phyloP scores from a whole-genome alignment of 2,113 vertebrate genomes.

The Python bivittatus region DNA sequence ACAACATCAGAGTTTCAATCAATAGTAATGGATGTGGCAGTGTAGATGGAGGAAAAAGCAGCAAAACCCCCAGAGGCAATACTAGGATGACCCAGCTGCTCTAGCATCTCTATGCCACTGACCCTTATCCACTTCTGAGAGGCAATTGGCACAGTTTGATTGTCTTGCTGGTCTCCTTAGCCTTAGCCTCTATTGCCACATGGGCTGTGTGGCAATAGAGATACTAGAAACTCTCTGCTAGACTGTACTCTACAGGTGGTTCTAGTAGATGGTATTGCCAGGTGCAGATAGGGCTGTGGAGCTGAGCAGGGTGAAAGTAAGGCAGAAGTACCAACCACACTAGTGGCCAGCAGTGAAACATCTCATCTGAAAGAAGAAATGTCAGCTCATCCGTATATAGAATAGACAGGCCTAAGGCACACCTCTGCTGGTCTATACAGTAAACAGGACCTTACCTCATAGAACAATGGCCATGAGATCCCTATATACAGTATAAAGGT shows the following conservation, averaged over 20 bases:
- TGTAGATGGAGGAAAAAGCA: background rate
- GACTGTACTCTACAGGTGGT: background rate
- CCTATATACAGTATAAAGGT: background rate
- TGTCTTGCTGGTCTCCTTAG: background rate
- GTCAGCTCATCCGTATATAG: background rate
- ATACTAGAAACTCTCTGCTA: background rate
- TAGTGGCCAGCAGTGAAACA: background rate
- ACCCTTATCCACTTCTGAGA: background rate
- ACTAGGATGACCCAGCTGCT: background rate
- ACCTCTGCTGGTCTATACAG: background rate
- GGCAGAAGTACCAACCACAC: background rate
- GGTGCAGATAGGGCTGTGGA: background rate
- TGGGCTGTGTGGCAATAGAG: background rate
- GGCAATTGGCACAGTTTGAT: background rate
- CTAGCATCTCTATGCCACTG: background rate
- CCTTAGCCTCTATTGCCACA: too few relatives aligned
- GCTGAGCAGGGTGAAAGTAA: background rate
- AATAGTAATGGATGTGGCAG: background rate
- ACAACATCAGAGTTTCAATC: background rate
- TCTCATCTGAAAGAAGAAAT: background rate
- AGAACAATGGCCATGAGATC: background rate
- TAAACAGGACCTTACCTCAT: background rate
- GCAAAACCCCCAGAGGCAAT: background rate
- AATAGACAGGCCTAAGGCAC: background rate
- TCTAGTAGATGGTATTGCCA: background rate